Conservation (phyloP, 1,140 invertebrate species). For the Epicauta chinensis region DNA sequence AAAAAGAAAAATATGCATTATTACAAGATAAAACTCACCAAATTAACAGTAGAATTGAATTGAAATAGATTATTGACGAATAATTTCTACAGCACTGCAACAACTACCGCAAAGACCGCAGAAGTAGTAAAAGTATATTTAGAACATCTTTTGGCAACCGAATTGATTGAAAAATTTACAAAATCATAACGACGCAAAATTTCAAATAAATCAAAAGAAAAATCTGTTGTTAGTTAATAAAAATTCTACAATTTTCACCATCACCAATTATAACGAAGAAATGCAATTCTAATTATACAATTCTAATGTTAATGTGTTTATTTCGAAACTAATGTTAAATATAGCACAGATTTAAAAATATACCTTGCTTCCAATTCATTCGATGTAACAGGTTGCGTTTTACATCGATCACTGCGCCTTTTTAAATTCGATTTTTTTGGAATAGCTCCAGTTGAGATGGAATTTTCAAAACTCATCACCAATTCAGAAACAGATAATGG, state of each 20-base stretch:
- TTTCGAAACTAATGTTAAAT: too few relatives aligned
- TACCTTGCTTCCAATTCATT: conserved; percentile 56
- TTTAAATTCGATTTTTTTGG: conserved; percentile 46
- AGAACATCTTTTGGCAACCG: conserved; percentile 26
- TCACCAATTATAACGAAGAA: too few relatives aligned
- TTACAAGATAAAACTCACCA: too few relatives aligned
- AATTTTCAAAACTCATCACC: conserved; percentile 35
- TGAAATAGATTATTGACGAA: not conserved
- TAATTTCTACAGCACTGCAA: too few relatives aligned
- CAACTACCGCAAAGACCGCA: too few relatives aligned
- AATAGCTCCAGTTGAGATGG: conserved; percentile 36
- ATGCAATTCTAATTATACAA: too few relatives aligned
- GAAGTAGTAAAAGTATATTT: conserved; percentile 20
- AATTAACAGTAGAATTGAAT: too few relatives aligned
- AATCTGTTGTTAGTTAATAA: too few relatives aligned
- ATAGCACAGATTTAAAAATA: conserved; percentile 20
- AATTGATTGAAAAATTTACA: conserved; percentile 16
- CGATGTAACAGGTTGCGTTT: conserved; percentile 61
- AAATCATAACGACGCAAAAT: not conserved
- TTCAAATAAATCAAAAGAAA: too few relatives aligned
- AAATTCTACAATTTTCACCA: too few relatives aligned
- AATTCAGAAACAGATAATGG: conserved; percentile 38
- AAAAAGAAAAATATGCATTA: too few relatives aligned
- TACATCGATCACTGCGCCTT: conserved; percentile 48
- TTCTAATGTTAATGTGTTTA: too few relatives aligned